phyloP scores from a whole-genome alignment of 2,797 vertebrate genomes.

The Neosilurus mollespiculum region DNA sequence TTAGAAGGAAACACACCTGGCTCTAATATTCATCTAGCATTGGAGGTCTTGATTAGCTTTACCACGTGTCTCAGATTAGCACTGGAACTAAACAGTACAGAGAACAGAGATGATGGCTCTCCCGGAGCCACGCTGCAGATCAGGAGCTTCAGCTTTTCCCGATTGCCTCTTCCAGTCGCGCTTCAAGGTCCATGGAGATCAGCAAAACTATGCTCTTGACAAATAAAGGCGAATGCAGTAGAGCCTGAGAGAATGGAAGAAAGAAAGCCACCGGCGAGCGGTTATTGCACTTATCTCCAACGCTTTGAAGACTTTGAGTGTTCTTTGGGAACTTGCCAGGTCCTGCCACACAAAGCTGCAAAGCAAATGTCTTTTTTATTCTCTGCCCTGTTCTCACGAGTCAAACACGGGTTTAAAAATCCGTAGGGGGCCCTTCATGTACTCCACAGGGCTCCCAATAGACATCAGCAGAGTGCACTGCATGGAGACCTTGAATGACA shows the following conservation, averaged over 20 bases:
- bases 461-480: not conserved
- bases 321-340: conserved; percentile 72
- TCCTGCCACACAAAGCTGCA: conserved; percentile 64
- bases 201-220: conserved; percentile 67
- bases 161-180: conserved; percentile 50
- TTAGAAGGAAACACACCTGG: conserved; percentile 13
- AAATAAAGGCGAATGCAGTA: conserved; percentile 64
- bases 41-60: conserved; percentile 11
- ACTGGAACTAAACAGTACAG: not conserved
- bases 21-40: not conserved
- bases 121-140: conserved; percentile 46
- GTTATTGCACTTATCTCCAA: conserved; percentile 56
- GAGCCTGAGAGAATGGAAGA: conserved; percentile 38
- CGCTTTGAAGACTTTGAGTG: conserved; percentile 67
- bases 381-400: conserved; percentile 60
- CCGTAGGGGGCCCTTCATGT: conserved; percentile 3
- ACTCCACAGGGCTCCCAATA: not conserved
- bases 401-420: conserved; percentile 18
- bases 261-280: conserved; percentile 44
- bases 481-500: not conserved
- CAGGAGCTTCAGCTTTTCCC: conserved; percentile 54
- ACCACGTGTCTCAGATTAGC: conserved; percentile 4
- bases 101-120: conserved; percentile 24
- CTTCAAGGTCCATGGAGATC: conserved; percentile 68
- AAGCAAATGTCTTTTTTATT: conserved; percentile 65